Percentiles rank a stretch among this genome's conserved stretches.
phyloP scores from a whole-genome alignment of 1,140 invertebrate genomes.

The Scaptomyza pallida region DNA sequence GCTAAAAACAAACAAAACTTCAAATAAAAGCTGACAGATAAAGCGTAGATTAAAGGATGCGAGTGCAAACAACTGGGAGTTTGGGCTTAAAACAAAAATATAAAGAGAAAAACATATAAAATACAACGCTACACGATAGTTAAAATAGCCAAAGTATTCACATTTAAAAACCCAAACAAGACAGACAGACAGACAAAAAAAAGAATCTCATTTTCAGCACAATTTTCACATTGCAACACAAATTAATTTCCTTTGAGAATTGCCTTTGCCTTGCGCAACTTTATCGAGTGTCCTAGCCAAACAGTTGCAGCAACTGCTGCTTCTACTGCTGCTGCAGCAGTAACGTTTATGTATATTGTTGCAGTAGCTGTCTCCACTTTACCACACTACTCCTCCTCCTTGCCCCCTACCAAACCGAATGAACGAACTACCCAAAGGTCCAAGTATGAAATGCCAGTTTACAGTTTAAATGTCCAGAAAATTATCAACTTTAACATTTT shows the following conservation, averaged over 20 bases:
- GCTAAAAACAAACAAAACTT: not conserved
- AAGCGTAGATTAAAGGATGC: not conserved
- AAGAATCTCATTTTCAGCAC: slow-evolving; percentile 71
- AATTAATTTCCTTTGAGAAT: slow-evolving; percentile 80
- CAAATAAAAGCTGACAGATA: not conserved
- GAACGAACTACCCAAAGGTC: slow-evolving; percentile 34
- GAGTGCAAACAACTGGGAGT: not conserved
- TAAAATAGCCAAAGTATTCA: slow-evolving; percentile 1
- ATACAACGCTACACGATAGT: not conserved
- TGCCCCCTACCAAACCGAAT: not conserved
- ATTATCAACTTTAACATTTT: slow-evolving; percentile 75
- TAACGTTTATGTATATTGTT: slow-evolving; percentile 75
- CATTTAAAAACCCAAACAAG: slow-evolving; percentile 2
- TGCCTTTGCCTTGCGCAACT: slow-evolving; percentile 65
- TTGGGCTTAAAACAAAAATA: too few relatives aligned
- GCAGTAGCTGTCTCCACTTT: slow-evolving; percentile 33
- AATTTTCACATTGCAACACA: slow-evolving; percentile 78
- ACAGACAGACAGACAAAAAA: slow-evolving; percentile 2
- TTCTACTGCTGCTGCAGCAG: slow-evolving; percentile 44
- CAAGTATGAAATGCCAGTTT: slow-evolving; percentile 72
- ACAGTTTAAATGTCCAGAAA: slow-evolving; percentile 75
- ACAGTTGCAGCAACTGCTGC: slow-evolving; percentile 40
- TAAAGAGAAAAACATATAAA: not conserved
- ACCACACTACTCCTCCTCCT: too few relatives aligned
- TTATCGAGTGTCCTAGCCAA: slow-evolving; percentile 67